Base-by-base conservation (phyloP, 1,140 invertebrate genomes). In the Asobara japonica region DNA sequence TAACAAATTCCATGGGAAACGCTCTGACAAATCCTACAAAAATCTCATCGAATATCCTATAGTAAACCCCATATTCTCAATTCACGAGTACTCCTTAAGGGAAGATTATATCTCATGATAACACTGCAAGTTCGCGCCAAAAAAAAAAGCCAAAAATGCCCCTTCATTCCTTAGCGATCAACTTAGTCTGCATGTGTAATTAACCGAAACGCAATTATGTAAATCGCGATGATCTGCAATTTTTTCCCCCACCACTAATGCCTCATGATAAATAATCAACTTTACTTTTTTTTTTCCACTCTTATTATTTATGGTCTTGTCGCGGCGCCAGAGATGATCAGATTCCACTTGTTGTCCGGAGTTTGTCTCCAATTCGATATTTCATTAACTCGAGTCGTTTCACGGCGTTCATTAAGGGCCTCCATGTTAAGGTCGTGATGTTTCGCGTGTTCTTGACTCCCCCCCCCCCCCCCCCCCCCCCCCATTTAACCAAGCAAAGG, bases 341-440 rank as follows among this genome's bases (percentile, higher is more conserved):
- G 68, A 61, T 51, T 73, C 69, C 66, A 36, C 7, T 66, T 45
- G 70, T 60, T 74, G 72, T 71, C 16, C 64, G 22, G 51, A 22
- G 51, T n/a, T n/a, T 56, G 20, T 56, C 51, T 13, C 51, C 22
- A 25, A 56, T 56, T 27, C 51, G 22, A 56, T 56, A 25, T 56
- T 56, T 56, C 22, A 56, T 56, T 27, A 20, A 51, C 45, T 51
- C 45, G 11, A 18, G 45, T 13, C 16, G n/a, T 18, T 51, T 18
- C 45, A 16, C 2, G 18, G n/a, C 8, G 6, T 18, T 51, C 45
- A 51, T 51, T 51, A 51, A 51, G 45, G 18, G 45, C 20, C 20
- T 16, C 45, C 51, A 56, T 56, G 51, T 56, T 56, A 25, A 11
- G 51, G 4, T 56, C 51, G 51, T 56, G 51, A 56, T 56, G 22